A percentile compares a stretch with the other conserved stretches of the same genome.
Evolutionary conservation across 2,113 vertebrate genomes (phyloP).

Genomic region (Peucedramus taeniatus): DNA sequence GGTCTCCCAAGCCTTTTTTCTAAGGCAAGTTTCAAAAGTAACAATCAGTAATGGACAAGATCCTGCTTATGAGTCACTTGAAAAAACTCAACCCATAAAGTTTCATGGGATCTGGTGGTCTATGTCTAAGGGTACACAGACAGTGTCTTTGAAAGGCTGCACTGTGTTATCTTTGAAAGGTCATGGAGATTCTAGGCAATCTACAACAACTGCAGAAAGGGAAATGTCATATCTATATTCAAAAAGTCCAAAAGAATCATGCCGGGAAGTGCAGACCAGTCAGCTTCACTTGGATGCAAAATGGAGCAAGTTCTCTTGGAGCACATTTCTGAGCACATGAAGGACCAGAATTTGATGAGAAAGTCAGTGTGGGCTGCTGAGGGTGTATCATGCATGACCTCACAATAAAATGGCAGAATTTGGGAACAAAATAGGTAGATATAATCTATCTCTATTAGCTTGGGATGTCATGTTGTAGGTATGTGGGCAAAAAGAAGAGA

Average conservation of each 20-base stretch:
- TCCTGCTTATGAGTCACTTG: not conserved
- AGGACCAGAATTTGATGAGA: not conserved
- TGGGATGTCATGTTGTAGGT: not conserved
- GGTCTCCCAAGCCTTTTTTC: not conserved
- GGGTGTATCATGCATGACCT: fast-evolving
- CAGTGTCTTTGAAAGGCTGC: not conserved
- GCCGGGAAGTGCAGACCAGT: not conserved
- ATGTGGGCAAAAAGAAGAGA: not conserved
- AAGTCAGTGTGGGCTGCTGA: not conserved
- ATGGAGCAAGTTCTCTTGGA: not conserved
- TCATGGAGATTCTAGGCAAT: not conserved
- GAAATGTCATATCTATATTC: not conserved
- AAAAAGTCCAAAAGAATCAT: not conserved
- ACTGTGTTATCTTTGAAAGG: not conserved
- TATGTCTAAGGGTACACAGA: not conserved
- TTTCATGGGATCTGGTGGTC: not conserved
- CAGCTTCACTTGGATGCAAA: not conserved
- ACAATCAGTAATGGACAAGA: not conserved
- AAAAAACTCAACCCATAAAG: not conserved
- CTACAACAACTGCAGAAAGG: not conserved
- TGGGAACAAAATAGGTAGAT: not conserved
- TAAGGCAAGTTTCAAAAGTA: not conserved
- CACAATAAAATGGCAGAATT: not conserved
- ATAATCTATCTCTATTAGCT: not conserved
- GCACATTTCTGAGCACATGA: not conserved